Evolutionary conservation across 1,140 invertebrate species (phyloP).

Genomic region (Drosophila bocqueti): DNA sequence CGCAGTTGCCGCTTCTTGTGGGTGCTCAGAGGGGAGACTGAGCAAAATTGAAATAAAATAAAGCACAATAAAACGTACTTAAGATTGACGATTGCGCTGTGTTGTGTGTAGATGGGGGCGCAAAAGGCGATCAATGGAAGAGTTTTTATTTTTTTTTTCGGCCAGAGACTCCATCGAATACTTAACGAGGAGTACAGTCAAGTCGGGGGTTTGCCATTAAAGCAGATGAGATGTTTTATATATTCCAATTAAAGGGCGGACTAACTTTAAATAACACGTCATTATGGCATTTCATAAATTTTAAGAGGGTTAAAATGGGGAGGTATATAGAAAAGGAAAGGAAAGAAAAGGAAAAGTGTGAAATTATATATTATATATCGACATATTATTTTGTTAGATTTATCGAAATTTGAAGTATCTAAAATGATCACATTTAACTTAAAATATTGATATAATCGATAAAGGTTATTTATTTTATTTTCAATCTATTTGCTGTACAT

Average conservation of each 20-base stretch:
- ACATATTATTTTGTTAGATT: too few relatives aligned
- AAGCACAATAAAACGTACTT: conserved; percentile 82
- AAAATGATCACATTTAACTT: background rate
- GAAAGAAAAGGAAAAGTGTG: too few relatives aligned
- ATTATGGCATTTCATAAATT: background rate
- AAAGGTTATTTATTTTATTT: background rate
- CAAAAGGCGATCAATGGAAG: conserved; percentile 33
- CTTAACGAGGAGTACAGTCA: conserved; percentile 33
- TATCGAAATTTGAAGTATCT: background rate
- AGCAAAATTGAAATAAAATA: conserved; percentile 75
- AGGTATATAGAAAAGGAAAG: background rate
- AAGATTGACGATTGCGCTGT: conserved; percentile 63
- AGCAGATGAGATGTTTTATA: background rate
- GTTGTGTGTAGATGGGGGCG: conserved; percentile 13
- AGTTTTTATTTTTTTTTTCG: conserved; percentile 14
- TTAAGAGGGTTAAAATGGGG: background rate
- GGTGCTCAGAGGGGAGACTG: conserved; percentile 23
- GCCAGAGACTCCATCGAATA: conserved; percentile 16
- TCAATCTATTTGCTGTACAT: too few relatives aligned
- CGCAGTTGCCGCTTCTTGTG: conserved; percentile 53
- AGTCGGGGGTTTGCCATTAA: background rate
- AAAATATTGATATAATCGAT: background rate
- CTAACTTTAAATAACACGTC: background rate
- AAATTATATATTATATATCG: background rate
- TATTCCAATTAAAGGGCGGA: background rate